phyloP scores from a whole-genome alignment of 1,140 invertebrate genomes.

The Halesus radiatus region DNA sequence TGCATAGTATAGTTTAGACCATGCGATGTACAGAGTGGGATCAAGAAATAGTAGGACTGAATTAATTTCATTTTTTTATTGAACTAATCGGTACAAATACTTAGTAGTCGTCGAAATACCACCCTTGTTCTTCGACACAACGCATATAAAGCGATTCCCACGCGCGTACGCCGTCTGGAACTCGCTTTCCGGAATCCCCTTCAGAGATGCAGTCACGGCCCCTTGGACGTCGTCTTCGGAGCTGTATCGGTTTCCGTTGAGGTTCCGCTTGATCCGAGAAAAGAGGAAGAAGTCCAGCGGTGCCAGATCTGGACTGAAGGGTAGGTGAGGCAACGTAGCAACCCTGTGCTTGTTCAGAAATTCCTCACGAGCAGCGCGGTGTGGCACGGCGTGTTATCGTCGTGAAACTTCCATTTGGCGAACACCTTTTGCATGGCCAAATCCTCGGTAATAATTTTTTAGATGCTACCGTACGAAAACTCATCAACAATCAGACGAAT shows the following conservation, averaged over 20 bases:
- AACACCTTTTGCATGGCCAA: not conserved
- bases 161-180: not conserved
- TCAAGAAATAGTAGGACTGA: not conserved
- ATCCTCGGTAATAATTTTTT: not conserved
- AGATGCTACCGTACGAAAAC: too few relatives aligned
- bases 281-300: conserved; percentile 63
- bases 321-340: conserved; percentile 27
- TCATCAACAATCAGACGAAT: too few relatives aligned
- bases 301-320: not conserved
- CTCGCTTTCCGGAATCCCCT: too few relatives aligned
- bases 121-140: not conserved
- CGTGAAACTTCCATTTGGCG: too few relatives aligned
- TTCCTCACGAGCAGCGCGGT: not conserved
- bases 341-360: not conserved
- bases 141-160: not conserved
- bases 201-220: not conserved
- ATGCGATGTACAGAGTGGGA: too few relatives aligned
- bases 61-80: not conserved
- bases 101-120: not conserved
- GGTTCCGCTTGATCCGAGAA: conserved; percentile 49
- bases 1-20: too few relatives aligned
- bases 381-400: too few relatives aligned
- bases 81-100: not conserved
- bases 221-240: conserved; percentile 55
- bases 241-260: conserved; percentile 55